phyloP scores from a whole-genome alignment of 2,113 vertebrate species.

The Rhea pennata region DNA sequence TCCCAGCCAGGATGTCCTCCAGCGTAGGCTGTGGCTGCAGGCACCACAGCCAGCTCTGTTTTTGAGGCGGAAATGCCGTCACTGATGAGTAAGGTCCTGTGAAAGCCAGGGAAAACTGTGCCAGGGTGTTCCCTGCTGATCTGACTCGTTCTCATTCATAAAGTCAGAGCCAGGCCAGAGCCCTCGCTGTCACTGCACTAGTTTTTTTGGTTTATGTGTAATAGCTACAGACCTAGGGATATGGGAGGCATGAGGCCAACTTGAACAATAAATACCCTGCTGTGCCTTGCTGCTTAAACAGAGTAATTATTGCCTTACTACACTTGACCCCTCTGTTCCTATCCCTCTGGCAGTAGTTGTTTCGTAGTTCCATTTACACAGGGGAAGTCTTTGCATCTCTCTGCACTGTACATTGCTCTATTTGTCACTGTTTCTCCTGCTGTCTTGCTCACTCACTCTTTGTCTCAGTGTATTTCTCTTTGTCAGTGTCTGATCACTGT shows the following conservation, averaged over 20 bases:
- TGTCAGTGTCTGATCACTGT: background rate
- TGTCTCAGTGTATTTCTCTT: background rate
- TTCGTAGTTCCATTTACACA: slow-evolving; percentile 30
- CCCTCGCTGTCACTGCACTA: slow-evolving; percentile 35
- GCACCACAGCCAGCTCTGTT: background rate
- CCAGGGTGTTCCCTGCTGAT: slow-evolving; percentile 36
- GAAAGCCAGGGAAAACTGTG: slow-evolving; percentile 19
- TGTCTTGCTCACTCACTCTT: fast-evolving
- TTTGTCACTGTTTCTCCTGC: background rate
- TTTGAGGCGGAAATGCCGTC: background rate
- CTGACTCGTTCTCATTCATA: slow-evolving; percentile 48
- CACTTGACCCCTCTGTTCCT: slow-evolving; percentile 39
- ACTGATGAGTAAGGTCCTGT: background rate
- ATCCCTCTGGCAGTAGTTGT: slow-evolving; percentile 34
- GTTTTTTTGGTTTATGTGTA: slow-evolving; percentile 61
- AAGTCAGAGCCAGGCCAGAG: slow-evolving; percentile 53
- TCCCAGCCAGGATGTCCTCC: background rate
- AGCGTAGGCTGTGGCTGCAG: fast-evolving
- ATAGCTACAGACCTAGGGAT: slow-evolving; percentile 54
- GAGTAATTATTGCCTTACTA: slow-evolving; percentile 40
- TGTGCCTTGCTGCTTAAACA: slow-evolving; percentile 61
- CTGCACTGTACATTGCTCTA: background rate
- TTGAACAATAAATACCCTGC: slow-evolving; percentile 53
- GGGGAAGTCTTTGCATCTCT: background rate
- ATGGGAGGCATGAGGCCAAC: slow-evolving; percentile 50